Conservation (phyloP, 2,113 vertebrate genomes). For the Stomatorhinus ivindoensis region DNA sequence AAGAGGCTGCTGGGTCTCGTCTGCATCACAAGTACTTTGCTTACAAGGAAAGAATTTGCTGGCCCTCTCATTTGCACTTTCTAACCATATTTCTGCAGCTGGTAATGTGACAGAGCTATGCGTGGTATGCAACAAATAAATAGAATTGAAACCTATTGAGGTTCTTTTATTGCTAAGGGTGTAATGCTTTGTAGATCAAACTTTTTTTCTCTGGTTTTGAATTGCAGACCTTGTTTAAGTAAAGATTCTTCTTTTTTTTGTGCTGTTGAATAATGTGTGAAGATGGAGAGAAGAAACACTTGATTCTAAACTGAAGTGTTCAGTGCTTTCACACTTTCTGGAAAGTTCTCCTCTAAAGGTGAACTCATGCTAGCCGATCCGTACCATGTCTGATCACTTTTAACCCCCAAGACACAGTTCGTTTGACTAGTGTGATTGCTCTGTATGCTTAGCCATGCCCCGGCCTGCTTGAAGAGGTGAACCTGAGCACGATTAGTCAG, state of each 20-base stretch:
- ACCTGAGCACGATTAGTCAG: not conserved
- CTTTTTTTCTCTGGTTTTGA: not conserved
- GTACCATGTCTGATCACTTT: not conserved
- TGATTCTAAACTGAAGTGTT: not conserved
- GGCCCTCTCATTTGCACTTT: not conserved
- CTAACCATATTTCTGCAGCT: not conserved
- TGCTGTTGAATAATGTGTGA: not conserved
- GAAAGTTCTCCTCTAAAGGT: not conserved
- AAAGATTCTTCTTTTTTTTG: not conserved
- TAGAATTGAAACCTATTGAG: not conserved
- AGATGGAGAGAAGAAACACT: not conserved
- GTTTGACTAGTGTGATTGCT: not conserved
- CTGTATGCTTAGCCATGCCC: no score
- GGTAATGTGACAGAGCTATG: not conserved
- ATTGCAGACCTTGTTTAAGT: not conserved
- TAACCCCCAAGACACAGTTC: not conserved
- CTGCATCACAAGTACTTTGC: not conserved
- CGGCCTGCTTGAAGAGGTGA: not conserved
- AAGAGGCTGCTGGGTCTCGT: not conserved
- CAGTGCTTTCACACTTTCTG: not conserved
- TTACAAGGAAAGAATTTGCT: not conserved
- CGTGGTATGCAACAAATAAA: not conserved
- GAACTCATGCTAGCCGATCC: not conserved
- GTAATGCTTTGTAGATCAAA: not conserved
- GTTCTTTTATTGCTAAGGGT: not conserved